Conservation (phyloP, 2,888 invertebrate species). For the Trachelus troglodyta region DNA sequence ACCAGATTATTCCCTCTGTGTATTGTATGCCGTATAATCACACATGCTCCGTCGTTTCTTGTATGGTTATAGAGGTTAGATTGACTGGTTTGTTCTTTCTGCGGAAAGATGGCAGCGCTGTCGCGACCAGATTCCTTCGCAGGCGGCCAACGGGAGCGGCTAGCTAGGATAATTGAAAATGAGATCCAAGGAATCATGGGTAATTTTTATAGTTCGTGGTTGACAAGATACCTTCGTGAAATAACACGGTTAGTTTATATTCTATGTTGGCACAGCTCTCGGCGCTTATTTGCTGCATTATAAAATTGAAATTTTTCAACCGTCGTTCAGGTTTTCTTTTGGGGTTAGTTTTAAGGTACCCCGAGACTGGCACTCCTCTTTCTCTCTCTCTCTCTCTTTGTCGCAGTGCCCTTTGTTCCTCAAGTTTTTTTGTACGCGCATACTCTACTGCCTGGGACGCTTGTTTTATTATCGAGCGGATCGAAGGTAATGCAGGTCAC, state of each 20-base stretch:
- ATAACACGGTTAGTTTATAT: neutral
- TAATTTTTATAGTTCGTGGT: neutral
- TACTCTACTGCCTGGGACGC: slow-evolving; percentile 2
- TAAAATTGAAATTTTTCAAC: neutral
- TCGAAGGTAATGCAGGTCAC: slow-evolving; percentile 54
- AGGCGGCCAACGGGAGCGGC: too few species aligned
- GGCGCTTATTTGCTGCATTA: neutral
- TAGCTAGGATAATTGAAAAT: neutral
- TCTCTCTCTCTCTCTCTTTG: slow-evolving; percentile 30
- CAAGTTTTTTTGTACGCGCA: neutral
- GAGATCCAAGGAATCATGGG: neutral
- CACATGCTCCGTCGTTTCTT: neutral
- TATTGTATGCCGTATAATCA: neutral
- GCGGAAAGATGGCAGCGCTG: neutral
- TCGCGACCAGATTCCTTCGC: neutral
- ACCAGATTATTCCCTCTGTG: neutral
- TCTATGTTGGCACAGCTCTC: neutral
- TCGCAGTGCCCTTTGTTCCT: slow-evolving; percentile 36
- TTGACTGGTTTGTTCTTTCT: neutral
- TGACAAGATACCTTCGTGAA: neutral
- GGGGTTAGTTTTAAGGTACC: neutral
- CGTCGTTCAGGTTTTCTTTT: neutral
- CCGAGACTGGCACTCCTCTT: neutral
- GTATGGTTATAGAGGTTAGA: neutral
- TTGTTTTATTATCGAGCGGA: slow-evolving; percentile 39